phyloP scores from a whole-genome alignment of 2,113 vertebrate species.

The Thryonomys swinderianus region DNA sequence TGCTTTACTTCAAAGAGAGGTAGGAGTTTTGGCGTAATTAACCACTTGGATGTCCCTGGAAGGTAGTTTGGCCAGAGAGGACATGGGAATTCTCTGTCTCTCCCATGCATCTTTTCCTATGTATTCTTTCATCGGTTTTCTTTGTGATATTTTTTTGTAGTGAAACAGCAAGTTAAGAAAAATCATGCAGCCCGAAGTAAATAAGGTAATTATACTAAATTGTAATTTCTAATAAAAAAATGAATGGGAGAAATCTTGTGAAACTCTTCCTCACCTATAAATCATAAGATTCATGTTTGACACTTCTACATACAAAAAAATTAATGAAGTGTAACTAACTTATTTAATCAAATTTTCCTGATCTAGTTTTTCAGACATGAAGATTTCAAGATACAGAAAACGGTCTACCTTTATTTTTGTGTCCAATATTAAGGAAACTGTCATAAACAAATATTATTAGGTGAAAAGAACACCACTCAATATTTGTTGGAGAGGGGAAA shows the following conservation, averaged over 20 bases:
- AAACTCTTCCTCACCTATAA: neutral
- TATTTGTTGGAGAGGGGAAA: neutral
- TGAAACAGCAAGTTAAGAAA: neutral
- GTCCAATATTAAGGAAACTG: neutral
- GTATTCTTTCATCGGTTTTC: neutral
- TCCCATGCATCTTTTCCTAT: neutral
- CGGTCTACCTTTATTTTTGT: neutral
- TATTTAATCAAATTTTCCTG: neutral
- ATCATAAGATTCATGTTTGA: neutral
- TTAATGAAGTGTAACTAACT: neutral
- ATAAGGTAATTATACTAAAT: too few species aligned
- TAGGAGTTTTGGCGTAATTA: neutral
- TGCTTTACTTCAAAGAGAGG: neutral
- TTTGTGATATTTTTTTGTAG: neutral
- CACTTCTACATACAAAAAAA: neutral
- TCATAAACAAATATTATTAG: neutral
- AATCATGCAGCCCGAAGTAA: neutral
- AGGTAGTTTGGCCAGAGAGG: neutral
- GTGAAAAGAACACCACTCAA: neutral
- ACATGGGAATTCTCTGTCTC: neutral
- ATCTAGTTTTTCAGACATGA: neutral
- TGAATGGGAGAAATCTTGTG: neutral
- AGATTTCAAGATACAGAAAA: neutral
- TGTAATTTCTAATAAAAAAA: too few species aligned
- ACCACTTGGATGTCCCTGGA: too few species aligned